Conservation (phyloP, 1,140 invertebrate genomes). For the Pseudomyrmex dendroicus region DNA sequence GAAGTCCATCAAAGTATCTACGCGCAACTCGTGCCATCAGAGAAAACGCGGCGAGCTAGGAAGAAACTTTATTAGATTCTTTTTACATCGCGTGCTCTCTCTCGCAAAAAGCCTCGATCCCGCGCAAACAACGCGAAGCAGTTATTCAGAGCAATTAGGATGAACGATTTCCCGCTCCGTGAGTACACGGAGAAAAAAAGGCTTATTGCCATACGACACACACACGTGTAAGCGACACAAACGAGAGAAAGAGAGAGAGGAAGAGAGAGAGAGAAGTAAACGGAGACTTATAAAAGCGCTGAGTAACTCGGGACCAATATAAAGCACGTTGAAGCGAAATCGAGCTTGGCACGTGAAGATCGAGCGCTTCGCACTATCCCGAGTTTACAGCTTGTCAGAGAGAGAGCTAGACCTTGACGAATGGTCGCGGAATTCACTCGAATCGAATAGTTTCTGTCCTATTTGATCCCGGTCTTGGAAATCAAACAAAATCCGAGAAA, state of each 20-base stretch:
- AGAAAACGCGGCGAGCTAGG: conserved; percentile 4
- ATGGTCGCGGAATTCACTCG: conserved; percentile 21
- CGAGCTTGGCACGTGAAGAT: conserved; percentile 60
- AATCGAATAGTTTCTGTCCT: conserved; percentile 43
- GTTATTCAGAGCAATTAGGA: conserved; percentile 51
- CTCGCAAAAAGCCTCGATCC: conserved; percentile 44
- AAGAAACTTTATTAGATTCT: conserved; percentile 55
- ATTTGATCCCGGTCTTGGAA: conserved; percentile 35
- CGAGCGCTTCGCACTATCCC: conserved; percentile 39
- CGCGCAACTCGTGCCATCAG: conserved; percentile 24
- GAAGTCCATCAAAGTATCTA: conserved; percentile 29
- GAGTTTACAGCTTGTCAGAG: conserved; percentile 51
- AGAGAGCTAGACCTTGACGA: conserved; percentile 38
- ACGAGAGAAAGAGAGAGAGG: not conserved
- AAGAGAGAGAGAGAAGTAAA: conserved; percentile 27
- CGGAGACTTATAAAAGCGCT: conserved; percentile 62
- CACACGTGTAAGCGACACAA: not conserved
- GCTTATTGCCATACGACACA: not conserved
- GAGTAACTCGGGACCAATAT: conserved; percentile 66
- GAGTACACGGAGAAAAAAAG: not conserved
- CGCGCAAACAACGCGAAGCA: conserved; percentile 28
- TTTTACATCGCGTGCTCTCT: conserved; percentile 28
- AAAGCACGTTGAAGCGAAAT: conserved; percentile 69
- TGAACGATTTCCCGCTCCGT: conserved; percentile 4
- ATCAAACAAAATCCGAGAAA: conserved; percentile 9